These are phyloP conservation scores for Rotaria magnacalcarata DNA, from an alignment of 2,888 invertebrate species.

Conservation along the genomic window DNA sequence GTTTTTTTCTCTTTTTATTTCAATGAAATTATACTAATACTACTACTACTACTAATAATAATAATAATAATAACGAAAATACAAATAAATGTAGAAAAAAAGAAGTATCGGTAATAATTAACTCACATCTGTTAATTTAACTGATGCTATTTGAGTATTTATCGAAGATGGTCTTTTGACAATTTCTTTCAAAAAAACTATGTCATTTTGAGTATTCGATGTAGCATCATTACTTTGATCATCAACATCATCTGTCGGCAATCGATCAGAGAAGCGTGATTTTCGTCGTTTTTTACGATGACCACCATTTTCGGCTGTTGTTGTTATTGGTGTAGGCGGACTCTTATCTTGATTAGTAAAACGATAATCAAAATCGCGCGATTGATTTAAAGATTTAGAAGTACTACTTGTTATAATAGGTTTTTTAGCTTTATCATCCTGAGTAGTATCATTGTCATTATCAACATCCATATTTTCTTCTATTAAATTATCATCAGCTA, in stretches of 20 bases:
- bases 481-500: neutral
- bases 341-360: neutral
- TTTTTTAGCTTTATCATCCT: neutral
- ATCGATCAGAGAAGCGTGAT: slow-evolving; percentile 5
- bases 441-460: neutral
- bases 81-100: neutral
- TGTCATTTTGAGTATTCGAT: neutral
- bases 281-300: neutral
- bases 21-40: no score
- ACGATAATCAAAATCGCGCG: neutral
- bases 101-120: neutral
- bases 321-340: neutral
- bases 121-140: neutral
- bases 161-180: neutral
- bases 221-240: neutral
- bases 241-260: neutral
- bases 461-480: slow-evolving; percentile 28
- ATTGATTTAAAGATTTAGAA: neutral
- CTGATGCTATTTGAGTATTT: no score
- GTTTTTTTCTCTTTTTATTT: neutral
- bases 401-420: neutral
- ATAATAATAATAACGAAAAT: neutral
- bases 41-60: no score
- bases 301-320: neutral
- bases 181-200: neutral